Conservation (phyloP, 2,113 vertebrate genomes). For the Pachycephala philippinensis region DNA sequence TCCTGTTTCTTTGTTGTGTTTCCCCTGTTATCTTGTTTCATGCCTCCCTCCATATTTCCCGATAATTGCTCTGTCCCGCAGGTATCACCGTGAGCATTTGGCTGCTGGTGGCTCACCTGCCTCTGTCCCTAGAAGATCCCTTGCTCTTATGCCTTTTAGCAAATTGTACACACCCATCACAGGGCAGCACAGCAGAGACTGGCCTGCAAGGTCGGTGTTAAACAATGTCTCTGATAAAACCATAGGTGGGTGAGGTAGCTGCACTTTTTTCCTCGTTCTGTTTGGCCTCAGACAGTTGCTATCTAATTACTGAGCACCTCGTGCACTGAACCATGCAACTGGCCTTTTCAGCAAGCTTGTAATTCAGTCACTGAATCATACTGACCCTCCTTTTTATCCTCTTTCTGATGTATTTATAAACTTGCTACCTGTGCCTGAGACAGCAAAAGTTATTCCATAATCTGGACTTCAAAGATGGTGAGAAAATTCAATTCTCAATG, state of each 20-base stretch:
- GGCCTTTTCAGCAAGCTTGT: neutral
- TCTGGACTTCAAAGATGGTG: neutral
- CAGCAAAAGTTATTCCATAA: neutral
- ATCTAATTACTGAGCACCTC: neutral
- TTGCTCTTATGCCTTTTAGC: neutral
- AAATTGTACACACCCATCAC: fast-evolving
- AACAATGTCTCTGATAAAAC: neutral
- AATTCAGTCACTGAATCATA: neutral
- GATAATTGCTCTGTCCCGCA: neutral
- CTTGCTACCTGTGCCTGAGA: neutral
- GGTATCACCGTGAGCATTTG: neutral
- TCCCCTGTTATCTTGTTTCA: neutral
- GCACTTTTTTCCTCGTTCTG: neutral
- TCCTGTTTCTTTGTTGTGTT: neutral
- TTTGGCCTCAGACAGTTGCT: neutral
- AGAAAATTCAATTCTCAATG: neutral
- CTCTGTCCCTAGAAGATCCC: neutral
- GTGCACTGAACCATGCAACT: neutral
- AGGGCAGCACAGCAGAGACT: neutral
- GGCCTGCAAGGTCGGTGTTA: fast-evolving
- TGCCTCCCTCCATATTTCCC: neutral
- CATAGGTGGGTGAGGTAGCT: neutral
- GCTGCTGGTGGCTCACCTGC: neutral
- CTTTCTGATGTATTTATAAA: neutral
- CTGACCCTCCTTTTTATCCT: neutral